Conservation (phyloP, 2,797 vertebrate genomes). For the Meriones psammophilus region DNA sequence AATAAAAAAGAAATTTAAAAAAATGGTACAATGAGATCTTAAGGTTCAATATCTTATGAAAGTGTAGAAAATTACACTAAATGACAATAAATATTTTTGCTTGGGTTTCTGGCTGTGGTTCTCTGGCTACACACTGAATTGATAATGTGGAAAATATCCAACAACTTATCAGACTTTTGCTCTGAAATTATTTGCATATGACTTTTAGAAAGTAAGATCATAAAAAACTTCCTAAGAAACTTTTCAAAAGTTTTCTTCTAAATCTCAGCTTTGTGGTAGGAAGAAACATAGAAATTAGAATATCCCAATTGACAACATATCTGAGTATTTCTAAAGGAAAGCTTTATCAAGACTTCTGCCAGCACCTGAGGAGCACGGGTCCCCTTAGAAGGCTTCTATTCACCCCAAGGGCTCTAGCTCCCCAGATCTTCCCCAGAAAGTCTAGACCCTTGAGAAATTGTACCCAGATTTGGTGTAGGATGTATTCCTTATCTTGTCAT, state of each 20-base stretch:
- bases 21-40: conserved; percentile 11
- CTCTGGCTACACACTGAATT: not conserved
- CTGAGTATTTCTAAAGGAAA: not conserved
- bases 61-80: conserved; percentile 60
- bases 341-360: not conserved
- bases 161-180: not conserved
- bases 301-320: not conserved
- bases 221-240: not conserved
- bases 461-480: not conserved
- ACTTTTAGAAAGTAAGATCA: not conserved
- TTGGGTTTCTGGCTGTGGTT: not conserved
- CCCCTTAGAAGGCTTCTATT: not conserved
- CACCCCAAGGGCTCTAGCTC: too few relatives aligned
- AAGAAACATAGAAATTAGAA: not conserved
- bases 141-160: not conserved
- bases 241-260: not conserved
- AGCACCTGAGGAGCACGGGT: not conserved
- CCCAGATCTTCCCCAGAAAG: not conserved
- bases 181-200: not conserved
- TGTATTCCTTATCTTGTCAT: not conserved
- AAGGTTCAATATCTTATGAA: conserved; percentile 56
- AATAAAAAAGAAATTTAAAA: too few relatives aligned
- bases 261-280: not conserved
- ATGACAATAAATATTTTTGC: conserved; percentile 1
- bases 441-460: not conserved